Evolutionary conservation across 2,797 vertebrate species (phyloP).

Genomic region (Hydrophis major): DNA sequence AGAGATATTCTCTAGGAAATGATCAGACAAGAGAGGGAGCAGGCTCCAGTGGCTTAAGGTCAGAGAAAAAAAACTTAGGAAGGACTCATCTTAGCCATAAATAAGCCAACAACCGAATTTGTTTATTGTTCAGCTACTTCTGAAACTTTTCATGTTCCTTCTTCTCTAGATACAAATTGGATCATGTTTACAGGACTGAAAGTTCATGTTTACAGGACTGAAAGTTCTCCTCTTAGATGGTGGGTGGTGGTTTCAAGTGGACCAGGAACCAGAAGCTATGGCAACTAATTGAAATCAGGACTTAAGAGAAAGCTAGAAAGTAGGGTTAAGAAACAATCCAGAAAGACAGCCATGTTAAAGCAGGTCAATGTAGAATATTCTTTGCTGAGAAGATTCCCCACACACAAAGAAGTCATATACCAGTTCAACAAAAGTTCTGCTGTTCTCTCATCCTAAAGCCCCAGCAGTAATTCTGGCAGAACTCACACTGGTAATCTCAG

Average conservation of each 20-base stretch:
- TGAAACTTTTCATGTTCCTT: neutral
- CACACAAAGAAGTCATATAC: neutral
- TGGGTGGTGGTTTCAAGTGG: neutral
- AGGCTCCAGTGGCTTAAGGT: neutral
- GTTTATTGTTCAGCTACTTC: constrained; percentile 8
- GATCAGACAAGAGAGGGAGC: neutral
- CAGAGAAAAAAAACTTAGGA: neutral
- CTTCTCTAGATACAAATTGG: fast-evolving
- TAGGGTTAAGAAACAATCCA: neutral
- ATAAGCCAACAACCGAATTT: constrained; percentile 32
- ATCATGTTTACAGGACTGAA: fast-evolving
- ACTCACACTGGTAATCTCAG: neutral
- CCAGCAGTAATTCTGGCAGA: neutral
- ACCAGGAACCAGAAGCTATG: neutral
- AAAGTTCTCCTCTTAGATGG: fast-evolving
- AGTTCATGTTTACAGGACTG: fast-evolving
- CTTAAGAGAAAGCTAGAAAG: neutral
- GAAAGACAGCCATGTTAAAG: neutral
- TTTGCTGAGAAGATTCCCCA: neutral
- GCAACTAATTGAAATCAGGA: neutral
- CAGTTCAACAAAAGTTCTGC: neutral
- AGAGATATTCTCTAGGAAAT: neutral
- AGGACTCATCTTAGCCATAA: constrained; percentile 39
- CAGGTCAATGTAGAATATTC: neutral
- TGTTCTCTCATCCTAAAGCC: neutral